Evolutionary conservation across 1,140 invertebrate species (phyloP), one percentile per base, ranked within the genome.

Genomic region (Conus betulinus): DNA sequence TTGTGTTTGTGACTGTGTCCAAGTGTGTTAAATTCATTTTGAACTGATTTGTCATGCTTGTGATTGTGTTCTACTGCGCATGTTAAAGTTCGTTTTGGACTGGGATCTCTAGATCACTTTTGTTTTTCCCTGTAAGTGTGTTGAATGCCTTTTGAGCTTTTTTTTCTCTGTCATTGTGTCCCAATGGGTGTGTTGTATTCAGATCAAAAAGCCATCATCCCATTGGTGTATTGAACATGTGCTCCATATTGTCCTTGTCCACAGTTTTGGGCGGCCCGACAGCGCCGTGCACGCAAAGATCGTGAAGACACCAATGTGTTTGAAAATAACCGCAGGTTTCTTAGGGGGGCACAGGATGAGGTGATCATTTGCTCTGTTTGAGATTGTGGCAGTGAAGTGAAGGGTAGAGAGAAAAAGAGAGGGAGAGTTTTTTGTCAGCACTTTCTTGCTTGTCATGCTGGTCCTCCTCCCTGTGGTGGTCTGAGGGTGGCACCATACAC

Each of bases 321-420:
- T 87, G 85, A 87, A 87, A 87, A 87, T 87, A 87, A 0, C 25
- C 85, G 74, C 71, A 87, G 74, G 39, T 87, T 78, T 78, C n/a
- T 87, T 55, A 78, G 85, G n/a, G 85, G 52, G 74, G 71, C 25
- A n/a, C 20, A 74, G 10, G 74, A 78, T 7, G 71, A 87, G 85
- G 85, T 87, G 85, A 87, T 63, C 55, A 60, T 86, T 79, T 79
- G 39, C 51, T 10, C 17, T 78, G 25, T 78, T 78, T n/a, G 5
- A 27, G 25, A 39, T 55, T 52, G 79, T 81, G 23, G 10, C 39
- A 79, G 76, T 17, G 39, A 53, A 79, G 76, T 17, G 39, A 53
- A 23, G 23, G 39, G 39, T 81, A 55, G 79, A 20, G 25, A 39
- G 27, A 13, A 25, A 53, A 39, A 39, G 52, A 51, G 25, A 78